These are phyloP conservation scores for Cyanoramphus novaezelandiae DNA, from an alignment of 2,113 vertebrate species.

Conservation along the genomic window DNA sequence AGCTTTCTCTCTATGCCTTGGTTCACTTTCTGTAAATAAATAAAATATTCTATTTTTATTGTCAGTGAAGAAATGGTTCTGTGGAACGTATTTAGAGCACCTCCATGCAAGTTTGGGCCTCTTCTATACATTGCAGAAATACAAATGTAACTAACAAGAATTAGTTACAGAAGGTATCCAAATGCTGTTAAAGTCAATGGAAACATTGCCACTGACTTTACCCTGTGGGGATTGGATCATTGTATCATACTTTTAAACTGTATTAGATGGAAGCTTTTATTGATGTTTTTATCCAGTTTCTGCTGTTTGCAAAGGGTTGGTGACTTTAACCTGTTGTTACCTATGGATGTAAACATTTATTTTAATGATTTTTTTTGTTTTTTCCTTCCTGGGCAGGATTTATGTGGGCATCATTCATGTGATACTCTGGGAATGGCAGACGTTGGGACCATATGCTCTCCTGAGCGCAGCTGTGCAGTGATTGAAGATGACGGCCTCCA, in stretches of 20 bases:
- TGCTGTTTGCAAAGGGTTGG: slow-evolving; percentile 1
- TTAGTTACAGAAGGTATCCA: background rate
- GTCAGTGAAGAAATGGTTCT: background rate
- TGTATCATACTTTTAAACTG: background rate
- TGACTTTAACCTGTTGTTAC: slow-evolving; percentile 35
- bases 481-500: slow-evolving; percentile 98
- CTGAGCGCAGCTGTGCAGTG: slow-evolving; percentile 97
- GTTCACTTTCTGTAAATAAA: background rate
- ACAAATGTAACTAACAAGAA: background rate
- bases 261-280: background rate
- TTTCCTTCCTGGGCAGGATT: slow-evolving; percentile 82
- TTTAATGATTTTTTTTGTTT: slow-evolving; percentile 65
- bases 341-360: slow-evolving; percentile 37
- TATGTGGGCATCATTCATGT: slow-evolving; percentile 97
- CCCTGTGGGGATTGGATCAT: background rate
- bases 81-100: background rate
- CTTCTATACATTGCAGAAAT: background rate
- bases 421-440: slow-evolving; percentile 99
- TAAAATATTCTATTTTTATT: background rate
- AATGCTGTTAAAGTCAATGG: background rate
- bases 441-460: slow-evolving; percentile 96
- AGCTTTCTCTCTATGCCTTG: background rate
- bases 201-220: background rate
- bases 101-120: background rate
- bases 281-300: background rate